phyloP scores from a whole-genome alignment of 2,797 vertebrate genomes.

The Buphagus erythrorhynchus region DNA sequence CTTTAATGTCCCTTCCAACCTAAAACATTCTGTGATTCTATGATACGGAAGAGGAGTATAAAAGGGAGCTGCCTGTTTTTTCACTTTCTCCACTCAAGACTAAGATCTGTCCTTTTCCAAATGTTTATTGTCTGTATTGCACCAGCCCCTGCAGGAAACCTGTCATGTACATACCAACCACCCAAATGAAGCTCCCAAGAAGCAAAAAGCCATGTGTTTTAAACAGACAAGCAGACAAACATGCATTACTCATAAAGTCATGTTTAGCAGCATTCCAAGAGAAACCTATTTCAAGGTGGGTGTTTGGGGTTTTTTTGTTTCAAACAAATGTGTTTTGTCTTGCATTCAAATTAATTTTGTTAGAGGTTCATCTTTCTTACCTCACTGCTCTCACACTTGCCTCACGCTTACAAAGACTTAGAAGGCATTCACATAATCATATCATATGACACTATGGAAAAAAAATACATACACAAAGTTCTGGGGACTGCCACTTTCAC shows the following conservation, averaged over 20 bases:
- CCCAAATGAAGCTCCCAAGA: neutral
- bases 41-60: neutral
- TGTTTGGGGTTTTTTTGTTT: neutral
- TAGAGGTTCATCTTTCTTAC: neutral
- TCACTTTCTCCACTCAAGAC: neutral
- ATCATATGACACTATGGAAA: neutral
- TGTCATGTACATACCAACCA: neutral
- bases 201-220: neutral
- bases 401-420: neutral
- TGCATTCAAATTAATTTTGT: slow-evolving; percentile 40
- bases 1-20: neutral
- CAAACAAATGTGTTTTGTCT: slow-evolving; percentile 49
- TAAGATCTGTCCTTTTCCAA: neutral
- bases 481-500: neutral
- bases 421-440: neutral
- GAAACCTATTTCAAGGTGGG: slow-evolving; percentile 3
- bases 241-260: slow-evolving; percentile 20
- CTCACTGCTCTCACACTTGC: neutral
- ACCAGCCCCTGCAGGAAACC: neutral
- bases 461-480: neutral
- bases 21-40: neutral
- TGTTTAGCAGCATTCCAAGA: slow-evolving; percentile 56
- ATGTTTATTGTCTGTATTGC: neutral
- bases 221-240: slow-evolving; percentile 21
- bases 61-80: neutral